Percentiles rank a stretch among this genome's conserved stretches.
phyloP scores from a whole-genome alignment of 2,888 invertebrate species.

The Boloria euphrosyne region DNA sequence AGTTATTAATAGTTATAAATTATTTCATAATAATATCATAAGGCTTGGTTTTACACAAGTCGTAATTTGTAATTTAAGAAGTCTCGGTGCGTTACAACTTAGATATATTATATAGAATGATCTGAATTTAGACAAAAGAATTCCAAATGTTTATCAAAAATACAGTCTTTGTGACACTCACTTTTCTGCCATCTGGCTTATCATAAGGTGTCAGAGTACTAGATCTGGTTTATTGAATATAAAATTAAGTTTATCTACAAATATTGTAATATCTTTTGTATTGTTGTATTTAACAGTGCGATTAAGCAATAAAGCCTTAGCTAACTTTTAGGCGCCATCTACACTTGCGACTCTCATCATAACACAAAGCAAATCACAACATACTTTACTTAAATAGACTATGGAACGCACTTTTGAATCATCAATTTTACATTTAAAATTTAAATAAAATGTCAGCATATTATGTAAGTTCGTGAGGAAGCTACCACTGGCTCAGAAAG shows the following conservation, averaged over 20 bases:
- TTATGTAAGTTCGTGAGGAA: no score
- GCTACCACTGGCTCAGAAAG: no score
- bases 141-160: not conserved
- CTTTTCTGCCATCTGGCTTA: no score
- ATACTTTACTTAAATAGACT: no score
- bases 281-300: conserved; percentile 15
- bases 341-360: not conserved
- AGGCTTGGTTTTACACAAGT: not conserved
- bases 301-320: conserved; percentile 11
- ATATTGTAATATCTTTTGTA: conserved; percentile 7
- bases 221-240: conserved; percentile 7
- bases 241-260: not conserved
- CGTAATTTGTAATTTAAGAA: not conserved
- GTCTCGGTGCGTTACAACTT: conserved; percentile 11
- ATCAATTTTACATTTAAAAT: no score
- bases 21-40: not conserved
- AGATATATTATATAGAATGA: not conserved
- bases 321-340: conserved; percentile 8
- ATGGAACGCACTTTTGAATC: no score
- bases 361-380: no score
- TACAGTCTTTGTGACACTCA: not conserved
- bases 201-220: not conserved
- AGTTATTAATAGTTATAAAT: not conserved
- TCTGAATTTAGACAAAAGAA: not conserved
- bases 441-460: no score